phyloP scores from a whole-genome alignment of 2,888 invertebrate genomes.

The Amphipyra berbera region DNA sequence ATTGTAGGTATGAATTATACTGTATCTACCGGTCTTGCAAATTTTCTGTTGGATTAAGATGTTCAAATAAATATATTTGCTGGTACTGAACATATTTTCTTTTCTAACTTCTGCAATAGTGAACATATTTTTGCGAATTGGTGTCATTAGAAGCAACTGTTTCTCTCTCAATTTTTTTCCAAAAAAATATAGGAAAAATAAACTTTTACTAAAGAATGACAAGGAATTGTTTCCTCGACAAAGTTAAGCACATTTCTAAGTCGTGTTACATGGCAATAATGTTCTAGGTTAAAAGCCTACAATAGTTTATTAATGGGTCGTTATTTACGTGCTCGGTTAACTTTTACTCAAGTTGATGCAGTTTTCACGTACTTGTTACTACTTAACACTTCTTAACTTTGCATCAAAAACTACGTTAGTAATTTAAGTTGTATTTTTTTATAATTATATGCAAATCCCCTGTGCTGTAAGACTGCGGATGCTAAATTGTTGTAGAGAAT shows the following conservation, averaged over 20 bases:
- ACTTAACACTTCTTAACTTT: background rate
- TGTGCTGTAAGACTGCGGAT: background rate
- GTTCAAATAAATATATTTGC: background rate
- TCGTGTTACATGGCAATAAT: conserved; percentile 14
- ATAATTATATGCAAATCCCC: background rate
- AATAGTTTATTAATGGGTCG: conserved; percentile 23
- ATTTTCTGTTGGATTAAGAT: conserved; percentile 7
- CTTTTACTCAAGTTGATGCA: conserved; percentile 27
- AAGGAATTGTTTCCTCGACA: too few relatives aligned
- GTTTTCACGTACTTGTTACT: conserved; percentile 12
- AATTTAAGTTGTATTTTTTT: background rate
- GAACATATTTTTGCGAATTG: too few relatives aligned
- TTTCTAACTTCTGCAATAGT: too few relatives aligned
- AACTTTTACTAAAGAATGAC: too few relatives aligned
- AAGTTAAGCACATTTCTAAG: conserved; percentile 13
- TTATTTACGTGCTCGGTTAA: conserved; percentile 16
- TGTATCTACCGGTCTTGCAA: conserved; percentile 22
- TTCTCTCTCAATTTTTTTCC: too few relatives aligned
- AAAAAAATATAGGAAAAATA: too few relatives aligned
- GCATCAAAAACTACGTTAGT: background rate
- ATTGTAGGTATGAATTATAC: conserved; percentile 36
- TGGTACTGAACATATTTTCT: background rate
- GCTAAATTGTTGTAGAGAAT: background rate
- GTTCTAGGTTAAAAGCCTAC: conserved; percentile 39
- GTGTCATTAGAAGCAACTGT: too few relatives aligned